Percentiles rank a stretch among this genome's conserved stretches.
phyloP scores from a whole-genome alignment of 2,888 invertebrate species.

The Willowsia nigromaculata region DNA sequence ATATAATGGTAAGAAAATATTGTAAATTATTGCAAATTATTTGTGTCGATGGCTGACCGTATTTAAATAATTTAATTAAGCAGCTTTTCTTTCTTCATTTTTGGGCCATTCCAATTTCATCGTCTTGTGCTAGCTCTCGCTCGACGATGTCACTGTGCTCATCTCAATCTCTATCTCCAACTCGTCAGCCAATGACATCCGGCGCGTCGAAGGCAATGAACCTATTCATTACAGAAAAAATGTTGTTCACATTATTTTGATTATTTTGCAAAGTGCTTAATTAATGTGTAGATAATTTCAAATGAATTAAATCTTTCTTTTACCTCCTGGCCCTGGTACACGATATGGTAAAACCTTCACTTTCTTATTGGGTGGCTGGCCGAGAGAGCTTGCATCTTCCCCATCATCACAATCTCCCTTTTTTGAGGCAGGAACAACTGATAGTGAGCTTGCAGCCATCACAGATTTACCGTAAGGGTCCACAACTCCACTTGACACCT shows the following conservation, averaged over 20 bases:
- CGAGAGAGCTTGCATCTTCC: background rate
- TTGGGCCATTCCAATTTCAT: background rate
- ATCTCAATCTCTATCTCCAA: constrained; percentile 5
- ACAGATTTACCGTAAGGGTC: constrained; percentile 41
- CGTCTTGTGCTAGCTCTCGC: background rate
- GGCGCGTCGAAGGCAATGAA: background rate
- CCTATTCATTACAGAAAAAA: background rate
- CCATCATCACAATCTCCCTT: background rate
- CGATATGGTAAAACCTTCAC: constrained; percentile 68
- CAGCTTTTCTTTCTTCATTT: background rate
- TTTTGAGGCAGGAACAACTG: background rate
- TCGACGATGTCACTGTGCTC: background rate
- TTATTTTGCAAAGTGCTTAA: too few species aligned
- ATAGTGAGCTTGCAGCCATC: constrained; percentile 3
- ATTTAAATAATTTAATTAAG: background rate
- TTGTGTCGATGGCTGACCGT: background rate
- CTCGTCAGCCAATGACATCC: background rate
- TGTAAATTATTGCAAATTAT: background rate
- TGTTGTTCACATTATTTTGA: too few species aligned
- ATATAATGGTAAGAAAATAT: too few species aligned
- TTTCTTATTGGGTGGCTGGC: constrained; percentile 4
- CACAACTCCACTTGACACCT: background rate
- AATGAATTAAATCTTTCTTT: too few species aligned
- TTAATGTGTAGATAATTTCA: too few species aligned
- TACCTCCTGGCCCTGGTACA: constrained; percentile 73